Conservation (phyloP, 2,113 vertebrate genomes). For the Prunella himalayana region DNA sequence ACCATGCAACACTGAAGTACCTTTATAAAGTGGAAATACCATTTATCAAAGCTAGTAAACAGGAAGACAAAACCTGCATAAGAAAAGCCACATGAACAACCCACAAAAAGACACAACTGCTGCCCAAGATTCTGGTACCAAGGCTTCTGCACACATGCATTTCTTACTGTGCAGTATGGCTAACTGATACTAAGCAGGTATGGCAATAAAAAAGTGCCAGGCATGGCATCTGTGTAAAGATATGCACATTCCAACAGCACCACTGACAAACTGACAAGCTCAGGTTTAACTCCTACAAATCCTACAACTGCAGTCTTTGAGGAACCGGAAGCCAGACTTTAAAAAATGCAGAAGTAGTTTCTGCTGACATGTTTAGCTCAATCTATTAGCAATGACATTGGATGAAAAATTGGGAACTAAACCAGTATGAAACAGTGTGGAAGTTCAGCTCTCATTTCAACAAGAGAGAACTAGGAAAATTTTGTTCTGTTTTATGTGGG, state of each 20-base stretch:
- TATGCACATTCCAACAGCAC: background rate
- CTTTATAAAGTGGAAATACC: background rate
- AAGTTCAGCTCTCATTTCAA: background rate
- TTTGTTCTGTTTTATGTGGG: background rate
- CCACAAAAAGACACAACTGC: background rate
- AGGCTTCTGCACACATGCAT: background rate
- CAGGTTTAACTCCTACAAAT: too few relatives aligned
- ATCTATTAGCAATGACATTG: background rate
- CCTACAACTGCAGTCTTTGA: background rate
- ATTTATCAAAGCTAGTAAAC: background rate
- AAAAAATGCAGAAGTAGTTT: background rate
- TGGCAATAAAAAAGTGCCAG: background rate
- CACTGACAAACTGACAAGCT: background rate
- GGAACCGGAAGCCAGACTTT: background rate
- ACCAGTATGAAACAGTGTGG: background rate
- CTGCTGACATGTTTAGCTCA: background rate
- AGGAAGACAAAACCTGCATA: background rate
- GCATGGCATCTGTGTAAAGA: background rate
- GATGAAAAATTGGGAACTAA: background rate
- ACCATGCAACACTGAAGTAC: background rate
- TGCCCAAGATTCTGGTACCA: background rate
- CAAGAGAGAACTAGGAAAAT: background rate
- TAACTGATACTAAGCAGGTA: background rate
- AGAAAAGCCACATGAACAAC: background rate
- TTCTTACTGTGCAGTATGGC: background rate